Conservation (phyloP, 2,797 vertebrate genomes). For the Propithecus deckenii region DNA sequence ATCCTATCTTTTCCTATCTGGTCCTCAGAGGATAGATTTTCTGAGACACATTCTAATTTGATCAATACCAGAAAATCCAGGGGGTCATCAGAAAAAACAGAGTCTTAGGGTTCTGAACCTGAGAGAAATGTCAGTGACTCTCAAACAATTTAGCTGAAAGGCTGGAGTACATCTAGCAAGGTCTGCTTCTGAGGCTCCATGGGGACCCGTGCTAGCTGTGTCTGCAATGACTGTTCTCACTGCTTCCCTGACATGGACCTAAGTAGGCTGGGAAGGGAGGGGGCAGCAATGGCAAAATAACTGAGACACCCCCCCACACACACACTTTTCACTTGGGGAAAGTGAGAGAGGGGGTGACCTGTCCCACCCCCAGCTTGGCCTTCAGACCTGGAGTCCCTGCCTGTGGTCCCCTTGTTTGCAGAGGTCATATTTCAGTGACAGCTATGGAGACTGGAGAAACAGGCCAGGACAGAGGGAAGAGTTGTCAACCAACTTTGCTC, state of each 20-base stretch:
- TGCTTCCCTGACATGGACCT: not conserved
- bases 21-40: not conserved
- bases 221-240: not conserved
- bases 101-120: not conserved
- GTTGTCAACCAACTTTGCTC: not conserved
- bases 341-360: not conserved
- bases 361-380: not conserved
- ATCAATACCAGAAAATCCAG: not conserved
- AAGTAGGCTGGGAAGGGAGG: not conserved
- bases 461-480: not conserved
- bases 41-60: not conserved
- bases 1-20: not conserved
- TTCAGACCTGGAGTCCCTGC: not conserved
- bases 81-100: not conserved
- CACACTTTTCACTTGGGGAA: not conserved
- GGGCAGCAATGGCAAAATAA: not conserved
- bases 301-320: not conserved
- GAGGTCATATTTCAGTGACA: not conserved
- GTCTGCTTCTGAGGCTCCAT: not conserved
- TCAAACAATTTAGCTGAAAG: not conserved
- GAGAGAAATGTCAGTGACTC: not conserved
- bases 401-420: not conserved
- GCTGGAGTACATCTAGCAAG: not conserved
- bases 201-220: not conserved
- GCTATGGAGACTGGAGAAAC: not conserved